Conservation (phyloP, 2,113 vertebrate genomes). For the Grammomys surdaster region DNA sequence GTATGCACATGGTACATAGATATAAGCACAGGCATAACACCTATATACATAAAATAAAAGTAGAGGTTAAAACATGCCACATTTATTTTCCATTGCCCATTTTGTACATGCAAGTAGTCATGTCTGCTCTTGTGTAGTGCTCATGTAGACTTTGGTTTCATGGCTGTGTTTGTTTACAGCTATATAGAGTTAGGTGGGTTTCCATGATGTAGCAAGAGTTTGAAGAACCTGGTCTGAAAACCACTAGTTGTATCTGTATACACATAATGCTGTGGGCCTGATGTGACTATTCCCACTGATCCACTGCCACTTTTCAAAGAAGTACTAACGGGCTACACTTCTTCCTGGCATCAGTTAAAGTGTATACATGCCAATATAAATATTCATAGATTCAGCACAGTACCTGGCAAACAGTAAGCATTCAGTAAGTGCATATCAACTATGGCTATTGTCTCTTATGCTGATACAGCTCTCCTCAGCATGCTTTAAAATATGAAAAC, state of each 20-base stretch:
- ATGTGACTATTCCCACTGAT: not conserved
- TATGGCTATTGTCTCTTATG: not conserved
- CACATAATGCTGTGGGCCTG: not conserved
- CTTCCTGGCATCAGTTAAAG: not conserved
- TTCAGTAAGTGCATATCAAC: not conserved
- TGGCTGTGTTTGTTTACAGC: not conserved
- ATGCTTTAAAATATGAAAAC: not conserved
- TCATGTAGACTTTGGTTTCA: not conserved
- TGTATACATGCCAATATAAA: not conserved
- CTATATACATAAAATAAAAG: not conserved
- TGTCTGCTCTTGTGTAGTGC: not conserved
- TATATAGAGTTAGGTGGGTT: not conserved
- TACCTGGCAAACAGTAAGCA: not conserved
- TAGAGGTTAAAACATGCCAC: not conserved
- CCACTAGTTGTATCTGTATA: not conserved
- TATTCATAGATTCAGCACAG: not conserved
- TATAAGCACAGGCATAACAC: not conserved
- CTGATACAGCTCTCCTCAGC: not conserved
- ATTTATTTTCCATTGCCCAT: not conserved
- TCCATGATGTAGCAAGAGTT: not conserved
- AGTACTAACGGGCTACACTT: not conserved
- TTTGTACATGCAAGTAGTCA: not conserved
- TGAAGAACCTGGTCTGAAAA: slow-evolving; percentile 4
- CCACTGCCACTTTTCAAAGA: not conserved
- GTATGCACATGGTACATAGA: not conserved